These are phyloP conservation scores for Mormyrops boulengeri DNA, from an alignment of 2,797 vertebrate species.

Conservation along the genomic window DNA sequence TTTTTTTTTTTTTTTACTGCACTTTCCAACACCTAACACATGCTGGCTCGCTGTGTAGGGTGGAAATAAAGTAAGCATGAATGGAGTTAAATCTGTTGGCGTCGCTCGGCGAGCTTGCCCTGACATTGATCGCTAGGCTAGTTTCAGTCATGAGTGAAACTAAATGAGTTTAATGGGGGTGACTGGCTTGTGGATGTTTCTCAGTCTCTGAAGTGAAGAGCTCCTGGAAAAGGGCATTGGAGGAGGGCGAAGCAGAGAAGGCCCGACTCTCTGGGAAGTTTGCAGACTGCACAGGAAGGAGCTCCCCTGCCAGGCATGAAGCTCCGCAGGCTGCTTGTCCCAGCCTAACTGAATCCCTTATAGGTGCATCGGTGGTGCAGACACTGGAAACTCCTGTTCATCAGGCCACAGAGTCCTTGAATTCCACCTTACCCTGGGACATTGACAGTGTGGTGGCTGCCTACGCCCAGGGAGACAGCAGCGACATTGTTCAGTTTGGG, in stretches of 20 bases:
- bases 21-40: not conserved
- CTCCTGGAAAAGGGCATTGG: constrained; percentile 62
- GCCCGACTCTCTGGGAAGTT: not conserved
- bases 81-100: not conserved
- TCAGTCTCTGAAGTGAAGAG: constrained; percentile 57
- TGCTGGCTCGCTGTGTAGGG: not conserved
- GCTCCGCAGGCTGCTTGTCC: not conserved
- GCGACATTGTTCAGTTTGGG: constrained; percentile 45
- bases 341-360: not conserved
- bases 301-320: constrained; percentile 16
- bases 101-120: not conserved
- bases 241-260: constrained; percentile 51
- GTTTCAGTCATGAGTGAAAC: not conserved
- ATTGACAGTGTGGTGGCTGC: constrained; percentile 34
- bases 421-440: constrained; percentile 45
- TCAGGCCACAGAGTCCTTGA: constrained; percentile 33
- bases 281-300: constrained; percentile 1
- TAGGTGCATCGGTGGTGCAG: not conserved
- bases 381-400: not conserved
- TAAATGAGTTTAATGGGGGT: not conserved
- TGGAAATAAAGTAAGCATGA: not conserved
- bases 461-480: constrained; percentile 31
- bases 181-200: not conserved
- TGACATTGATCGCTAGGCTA: not conserved
- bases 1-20: not conserved